Conservation (phyloP, 37 sponge, comb jelly and placozoan genomes). For the Theonella swinhoei region DNA sequence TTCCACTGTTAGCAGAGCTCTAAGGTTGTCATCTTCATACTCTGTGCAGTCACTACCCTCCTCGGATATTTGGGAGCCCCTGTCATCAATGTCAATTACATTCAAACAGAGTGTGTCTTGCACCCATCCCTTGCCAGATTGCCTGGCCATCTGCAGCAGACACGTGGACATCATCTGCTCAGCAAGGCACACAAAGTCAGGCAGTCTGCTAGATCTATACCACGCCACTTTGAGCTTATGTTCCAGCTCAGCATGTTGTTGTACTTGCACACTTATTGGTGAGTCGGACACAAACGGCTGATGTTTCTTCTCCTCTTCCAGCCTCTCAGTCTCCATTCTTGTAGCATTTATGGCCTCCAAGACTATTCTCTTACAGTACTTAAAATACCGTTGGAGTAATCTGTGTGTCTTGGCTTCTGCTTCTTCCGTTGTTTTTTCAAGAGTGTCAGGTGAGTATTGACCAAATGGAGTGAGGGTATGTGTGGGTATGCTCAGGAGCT, state of each 20-base stretch:
- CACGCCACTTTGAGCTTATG: slow-evolving; percentile 19
- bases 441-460: slow-evolving; percentile 11
- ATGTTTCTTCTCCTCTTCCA: slow-evolving; percentile 28
- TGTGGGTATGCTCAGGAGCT: slow-evolving; percentile 50
- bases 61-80: neutral
- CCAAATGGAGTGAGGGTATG: slow-evolving; percentile 21
- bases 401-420: slow-evolving; percentile 2
- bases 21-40: neutral
- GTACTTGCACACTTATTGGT: slow-evolving; percentile 63
- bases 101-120: neutral
- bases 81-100: neutral
- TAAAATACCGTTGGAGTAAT: slow-evolving; percentile 56
- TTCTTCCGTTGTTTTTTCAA: neutral
- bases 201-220: slow-evolving; percentile 33
- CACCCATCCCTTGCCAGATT: slow-evolving; percentile 22
- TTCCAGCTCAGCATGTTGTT: slow-evolving; percentile 32
- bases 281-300: slow-evolving; percentile 71
- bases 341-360: slow-evolving; percentile 11
- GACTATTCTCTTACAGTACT: slow-evolving; percentile 55
- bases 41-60: neutral
- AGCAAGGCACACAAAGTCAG: slow-evolving; percentile 30
- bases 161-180: slow-evolving; percentile 52
- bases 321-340: neutral
- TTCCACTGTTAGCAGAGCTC: neutral
- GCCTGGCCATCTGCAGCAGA: slow-evolving; percentile 33